A percentile compares a stretch with the other conserved stretches of the same genome.
Evolutionary conservation across 2,113 vertebrate genomes (phyloP).

Genomic region (Irena cyanogastra): DNA sequence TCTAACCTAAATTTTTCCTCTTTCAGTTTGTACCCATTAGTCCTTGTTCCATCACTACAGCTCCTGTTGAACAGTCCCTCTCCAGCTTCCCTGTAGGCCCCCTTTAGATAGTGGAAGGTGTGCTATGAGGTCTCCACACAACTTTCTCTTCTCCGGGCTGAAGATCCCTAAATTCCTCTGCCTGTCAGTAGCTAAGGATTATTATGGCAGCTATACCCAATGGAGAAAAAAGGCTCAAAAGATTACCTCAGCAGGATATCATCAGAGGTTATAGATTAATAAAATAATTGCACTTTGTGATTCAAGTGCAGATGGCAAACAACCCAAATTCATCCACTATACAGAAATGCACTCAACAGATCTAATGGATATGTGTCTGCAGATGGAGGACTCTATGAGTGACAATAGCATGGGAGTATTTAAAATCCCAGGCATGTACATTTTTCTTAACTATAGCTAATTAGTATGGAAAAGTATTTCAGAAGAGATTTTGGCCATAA

Average conservation of each 20-base stretch:
- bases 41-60: neutral
- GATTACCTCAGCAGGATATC: neutral
- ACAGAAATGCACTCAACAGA: neutral
- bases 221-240: neutral
- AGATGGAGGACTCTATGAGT: neutral
- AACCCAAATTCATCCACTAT: neutral
- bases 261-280: neutral
- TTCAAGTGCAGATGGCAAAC: neutral
- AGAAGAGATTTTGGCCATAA: neutral
- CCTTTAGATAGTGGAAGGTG: neutral
- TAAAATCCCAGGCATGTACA: neutral
- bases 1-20: neutral
- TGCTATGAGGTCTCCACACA: neutral
- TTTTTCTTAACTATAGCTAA: neutral
- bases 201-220: neutral
- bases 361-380: neutral
- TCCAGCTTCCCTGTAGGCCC: neutral
- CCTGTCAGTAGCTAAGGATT: neutral
- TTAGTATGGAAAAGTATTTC: neutral
- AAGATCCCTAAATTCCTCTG: neutral
- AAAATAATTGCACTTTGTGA: neutral
- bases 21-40: neutral
- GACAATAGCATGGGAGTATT: neutral
- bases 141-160: neutral
- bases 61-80: neutral